Evolutionary conservation across 2,888 invertebrate species (phyloP).

Genomic region (Rhopalosiphum nymphaeae): DNA sequence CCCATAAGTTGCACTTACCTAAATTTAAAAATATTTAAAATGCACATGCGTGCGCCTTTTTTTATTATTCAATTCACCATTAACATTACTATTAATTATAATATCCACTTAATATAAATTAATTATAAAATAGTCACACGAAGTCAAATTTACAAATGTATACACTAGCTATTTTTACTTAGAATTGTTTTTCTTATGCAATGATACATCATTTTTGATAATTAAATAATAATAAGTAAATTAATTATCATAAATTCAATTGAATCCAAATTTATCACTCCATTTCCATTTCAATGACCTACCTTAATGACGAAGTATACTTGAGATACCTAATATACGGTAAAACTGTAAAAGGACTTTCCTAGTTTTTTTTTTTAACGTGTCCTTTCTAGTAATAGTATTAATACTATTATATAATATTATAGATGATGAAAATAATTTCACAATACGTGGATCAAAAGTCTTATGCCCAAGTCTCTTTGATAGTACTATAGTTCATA

Average conservation of each 20-base stretch:
- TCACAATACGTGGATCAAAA: background rate
- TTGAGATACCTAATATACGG: background rate
- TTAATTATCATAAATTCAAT: background rate
- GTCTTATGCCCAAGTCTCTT: conserved; percentile 39
- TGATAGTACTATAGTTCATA: conserved; percentile 42
- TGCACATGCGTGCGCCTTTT: too few species aligned
- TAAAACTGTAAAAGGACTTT: background rate
- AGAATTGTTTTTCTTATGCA: too few species aligned
- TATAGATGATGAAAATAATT: conserved; percentile 33
- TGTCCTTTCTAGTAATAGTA: background rate
- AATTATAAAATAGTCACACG: background rate
- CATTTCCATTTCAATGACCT: background rate
- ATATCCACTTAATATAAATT: background rate
- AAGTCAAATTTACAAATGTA: background rate
- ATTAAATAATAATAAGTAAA: conserved; percentile 1
- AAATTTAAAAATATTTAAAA: background rate
- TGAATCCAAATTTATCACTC: background rate
- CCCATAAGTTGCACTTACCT: background rate
- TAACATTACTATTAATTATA: too few species aligned
- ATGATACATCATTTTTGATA: background rate
- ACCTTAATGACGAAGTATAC: background rate
- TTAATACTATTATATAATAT: background rate
- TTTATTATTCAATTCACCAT: too few species aligned
- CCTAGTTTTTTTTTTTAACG: background rate
- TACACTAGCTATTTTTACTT: background rate